Evolutionary conservation across 2,888 invertebrate species (phyloP).

Genomic region (Timandra comae): DNA sequence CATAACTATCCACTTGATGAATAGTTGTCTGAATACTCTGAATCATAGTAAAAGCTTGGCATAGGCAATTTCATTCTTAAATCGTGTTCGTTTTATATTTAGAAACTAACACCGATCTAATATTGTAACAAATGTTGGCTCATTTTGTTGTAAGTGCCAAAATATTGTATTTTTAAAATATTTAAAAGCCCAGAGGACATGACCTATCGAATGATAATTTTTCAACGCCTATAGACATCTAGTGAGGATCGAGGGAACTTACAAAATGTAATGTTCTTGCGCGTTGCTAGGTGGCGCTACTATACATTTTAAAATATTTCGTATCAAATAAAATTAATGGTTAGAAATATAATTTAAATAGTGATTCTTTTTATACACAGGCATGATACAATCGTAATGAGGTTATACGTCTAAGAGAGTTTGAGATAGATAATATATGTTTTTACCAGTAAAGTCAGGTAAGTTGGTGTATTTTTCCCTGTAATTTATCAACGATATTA

Average conservation of each 20-base stretch:
- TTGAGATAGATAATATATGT: too few species aligned
- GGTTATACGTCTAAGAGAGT: too few species aligned
- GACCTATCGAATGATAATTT: conserved; percentile 16
- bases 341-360: too few species aligned
- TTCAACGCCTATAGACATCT: conserved; percentile 32
- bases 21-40: too few species aligned
- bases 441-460: too few species aligned
- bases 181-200: conserved; percentile 14
- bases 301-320: conserved; percentile 6
- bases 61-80: conserved; percentile 12
- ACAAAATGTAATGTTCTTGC: conserved; percentile 7
- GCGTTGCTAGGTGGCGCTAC: conserved; percentile 44
- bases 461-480: too few species aligned
- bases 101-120: conserved; percentile 1
- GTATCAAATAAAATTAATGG: too few species aligned
- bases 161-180: conserved; percentile 14
- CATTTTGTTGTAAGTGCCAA: conserved; percentile 20
- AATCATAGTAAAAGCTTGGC: conserved; percentile 2
- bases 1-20: too few species aligned
- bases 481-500: too few species aligned
- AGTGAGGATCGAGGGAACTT: conserved; percentile 29
- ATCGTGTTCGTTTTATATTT: conserved; percentile 10
- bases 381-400: too few species aligned
- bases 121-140: conserved; percentile 15
- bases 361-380: too few species aligned